Evolutionary conservation across 2,113 vertebrate genomes (phyloP), one percentile per base, ranked within the genome.

Genomic region (Synodontis membranacea): DNA sequence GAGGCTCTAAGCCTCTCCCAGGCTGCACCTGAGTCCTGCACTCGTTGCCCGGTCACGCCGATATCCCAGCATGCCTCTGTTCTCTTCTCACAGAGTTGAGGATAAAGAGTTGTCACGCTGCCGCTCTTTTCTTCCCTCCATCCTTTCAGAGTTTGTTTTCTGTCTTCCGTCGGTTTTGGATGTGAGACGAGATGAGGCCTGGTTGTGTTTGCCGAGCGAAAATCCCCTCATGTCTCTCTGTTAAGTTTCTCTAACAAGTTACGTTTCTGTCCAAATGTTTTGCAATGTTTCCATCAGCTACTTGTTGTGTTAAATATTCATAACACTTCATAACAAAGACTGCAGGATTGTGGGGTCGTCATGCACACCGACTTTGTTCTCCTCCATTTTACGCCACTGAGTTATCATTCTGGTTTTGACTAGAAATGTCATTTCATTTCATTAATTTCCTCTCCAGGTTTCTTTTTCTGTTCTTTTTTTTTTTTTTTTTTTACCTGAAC

Each of bases 201-300:
- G 54, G 37, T 39, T 85, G 80, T 85, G 87, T 88, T 88, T 85
- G 83, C 46, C 17, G 68, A 46, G 78, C 34, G 82, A 44, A 84
- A 70, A 74, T 42, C 31, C 50, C 50, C 82, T 28, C 82, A 68
- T 56, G 44, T 37, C 19, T 68, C 62, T 37, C 82, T 21, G 23
- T 8, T 48, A 76, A 76, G 74, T 76, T 76, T 76, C 74, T 48
- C 74, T 76, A 44, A 34, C 31, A 80, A 80, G 19, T 80, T 76
- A 7, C 28, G 28, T 48, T 56, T 74, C 48, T 44, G 52, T 83
- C 80, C 46, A 31, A 75, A 75, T 80, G 78, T 80, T 80, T 80
- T 56, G 52, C 78, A 56, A 25, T 56, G 78, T 80, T 80, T 80
- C 78, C 34, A 23, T 54, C 78, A 80, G 78, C 50, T 80, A 56